Evolutionary conservation across 2,113 vertebrate species (phyloP), one percentile per base, ranked within the genome.

Genomic region (Rhabdornis inornatus): DNA sequence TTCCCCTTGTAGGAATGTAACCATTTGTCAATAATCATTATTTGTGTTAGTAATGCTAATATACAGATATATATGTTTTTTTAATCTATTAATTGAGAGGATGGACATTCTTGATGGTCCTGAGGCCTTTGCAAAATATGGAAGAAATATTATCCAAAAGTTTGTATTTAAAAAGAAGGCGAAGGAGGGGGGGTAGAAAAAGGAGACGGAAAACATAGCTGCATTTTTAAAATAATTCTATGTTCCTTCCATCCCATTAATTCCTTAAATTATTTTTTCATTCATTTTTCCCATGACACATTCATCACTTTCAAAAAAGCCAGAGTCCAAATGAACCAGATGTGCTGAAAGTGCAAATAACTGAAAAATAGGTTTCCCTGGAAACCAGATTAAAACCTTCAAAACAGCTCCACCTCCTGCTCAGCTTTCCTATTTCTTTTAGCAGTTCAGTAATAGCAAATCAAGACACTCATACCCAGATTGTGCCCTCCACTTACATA

Each of bases 261-360:
- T 81, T 93, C 69, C 50, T 91, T 89, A 94, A 70, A 69, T 83
- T 89, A 89, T 97, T 97, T 97, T 86, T 93, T 69, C 91, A 92
- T 95, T 87, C 66, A 89, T 96, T 91, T 94, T 68, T 78, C 33
- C 68, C 63, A 60, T 83, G 86, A 92, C 64, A 89, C 84, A 92
- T 93, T 96, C 93, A 96, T 89, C 83, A 91, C 80, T 86, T 77
- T 96, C 87, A 94, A 97, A 87, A 87, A 92, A 85, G 31, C 53
- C 23, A 45, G 40, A 37, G 94, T 95, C 90, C 95, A 96, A 97
- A 95, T 96, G 61, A 96, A 92, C 93, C 90, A 96, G 92, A 97
- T 95, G 92, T 97, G 68, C 85, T 97, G 95, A 96, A 96, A 44
- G 22, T 61, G 96, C 82, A 92, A 87, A 97, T 95, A 93, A 96